Conservation (phyloP, 2,113 vertebrate genomes). For the Cinclus cinclus region DNA sequence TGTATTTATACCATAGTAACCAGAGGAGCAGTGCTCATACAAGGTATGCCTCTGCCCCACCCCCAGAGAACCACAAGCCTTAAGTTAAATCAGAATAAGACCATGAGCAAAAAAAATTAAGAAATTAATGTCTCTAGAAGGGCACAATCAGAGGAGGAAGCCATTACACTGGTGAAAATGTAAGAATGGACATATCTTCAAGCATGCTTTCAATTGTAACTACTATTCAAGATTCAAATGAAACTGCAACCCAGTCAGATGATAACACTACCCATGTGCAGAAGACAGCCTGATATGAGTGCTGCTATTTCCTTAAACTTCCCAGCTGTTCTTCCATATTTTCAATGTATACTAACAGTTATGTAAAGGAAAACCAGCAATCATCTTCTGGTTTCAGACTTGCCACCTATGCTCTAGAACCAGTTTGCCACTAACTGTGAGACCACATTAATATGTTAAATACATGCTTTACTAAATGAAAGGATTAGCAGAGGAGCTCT, state of each 20-base stretch:
- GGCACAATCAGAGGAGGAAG: background rate
- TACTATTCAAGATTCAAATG: background rate
- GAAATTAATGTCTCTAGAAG: background rate
- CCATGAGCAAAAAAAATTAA: background rate
- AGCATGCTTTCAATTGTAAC: background rate
- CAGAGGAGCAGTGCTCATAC: background rate
- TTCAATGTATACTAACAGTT: background rate
- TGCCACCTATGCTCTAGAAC: background rate
- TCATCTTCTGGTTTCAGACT: background rate
- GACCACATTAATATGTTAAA: background rate
- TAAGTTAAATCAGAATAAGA: background rate
- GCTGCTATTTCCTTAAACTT: conserved; percentile 2
- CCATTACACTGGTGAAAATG: background rate
- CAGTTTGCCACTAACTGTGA: conserved; percentile 23
- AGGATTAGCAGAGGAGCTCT: conserved; percentile 4
- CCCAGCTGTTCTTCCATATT: background rate
- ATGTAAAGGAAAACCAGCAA: background rate
- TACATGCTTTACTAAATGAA: background rate
- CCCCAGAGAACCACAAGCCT: background rate
- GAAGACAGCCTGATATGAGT: background rate
- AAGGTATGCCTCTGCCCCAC: background rate
- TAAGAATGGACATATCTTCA: background rate
- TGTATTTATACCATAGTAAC: background rate
- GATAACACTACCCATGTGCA: background rate
- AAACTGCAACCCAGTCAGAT: background rate